Evolutionary conservation across 1,140 invertebrate genomes (phyloP), one percentile per base, ranked within the genome.

Genomic region (Brachionus rubens): DNA sequence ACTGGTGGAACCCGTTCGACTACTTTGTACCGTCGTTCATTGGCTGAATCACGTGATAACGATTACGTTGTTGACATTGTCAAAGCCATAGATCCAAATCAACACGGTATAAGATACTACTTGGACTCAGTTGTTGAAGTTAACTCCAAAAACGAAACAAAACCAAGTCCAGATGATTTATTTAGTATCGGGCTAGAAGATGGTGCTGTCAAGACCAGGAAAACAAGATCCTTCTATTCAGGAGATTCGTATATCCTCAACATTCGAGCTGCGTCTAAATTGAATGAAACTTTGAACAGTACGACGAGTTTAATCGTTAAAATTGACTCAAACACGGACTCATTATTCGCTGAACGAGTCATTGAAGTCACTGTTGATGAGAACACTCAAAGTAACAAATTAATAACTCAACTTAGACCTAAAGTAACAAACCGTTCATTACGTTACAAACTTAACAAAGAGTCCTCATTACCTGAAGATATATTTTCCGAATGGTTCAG

Each of bases 31-130:
- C 59, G 59, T 21, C 21, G 36, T 12, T 43, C 36, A 0, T 41
- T 65, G 6, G 59, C 59, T 19, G 59, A 65, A 36, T 65, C 59
- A 19, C 40, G 40, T 43, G 59, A 65, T 19, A 65, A 65, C 24
- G 59, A 72, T 26, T 54, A 72, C 24, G 50, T 72, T 10, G 12
- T 72, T 7, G 68, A 72, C 19, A 72, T 72, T 12, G 68, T 72
- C 16, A 72, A 72, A 40, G 68, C 68, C 16, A 24, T 48, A 1
- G 68, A 72, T 14, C 68, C 68, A 9, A 72, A 72, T 36, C 28
- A 54, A 28, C 68, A 72, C 24, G 68, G 68, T 19, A 33, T 72
- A n/a, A 48, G 30, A 28, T 72, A 72, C 46, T 50, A 40, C 24
- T 54, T 72, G n/a, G 68, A 72, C 19, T 36, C 28, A 36, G 40